These are phyloP conservation scores for Apeltes quadracus DNA, from an alignment of 2,113 vertebrate genomes.

Conservation along the genomic window DNA sequence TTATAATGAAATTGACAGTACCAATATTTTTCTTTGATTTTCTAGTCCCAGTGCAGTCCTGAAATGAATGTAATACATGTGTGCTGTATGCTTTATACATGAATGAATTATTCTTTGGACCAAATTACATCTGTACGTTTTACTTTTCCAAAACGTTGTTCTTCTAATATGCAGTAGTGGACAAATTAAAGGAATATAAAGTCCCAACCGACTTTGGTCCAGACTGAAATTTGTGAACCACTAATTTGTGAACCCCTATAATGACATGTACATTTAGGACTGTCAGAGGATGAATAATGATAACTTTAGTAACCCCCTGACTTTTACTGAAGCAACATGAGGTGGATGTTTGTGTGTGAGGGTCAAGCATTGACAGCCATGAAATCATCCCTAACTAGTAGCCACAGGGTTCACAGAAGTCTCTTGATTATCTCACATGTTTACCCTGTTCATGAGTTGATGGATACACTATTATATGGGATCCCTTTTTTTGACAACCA, in stretches of 20 bases:
- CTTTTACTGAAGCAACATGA: not conserved
- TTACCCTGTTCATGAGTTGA: not conserved
- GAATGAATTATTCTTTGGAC: too few species aligned
- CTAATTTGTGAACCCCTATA: not conserved
- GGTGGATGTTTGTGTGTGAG: not conserved
- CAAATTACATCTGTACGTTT: too few species aligned
- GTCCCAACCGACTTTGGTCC: not conserved
- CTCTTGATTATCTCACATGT: not conserved
- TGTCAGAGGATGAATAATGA: not conserved
- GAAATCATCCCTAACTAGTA: not conserved
- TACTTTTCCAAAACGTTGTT: too few species aligned
- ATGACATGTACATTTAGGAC: not conserved
- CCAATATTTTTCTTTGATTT: too few species aligned
- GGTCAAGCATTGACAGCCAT: not conserved
- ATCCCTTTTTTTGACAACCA: not conserved
- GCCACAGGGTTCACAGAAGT: not conserved
- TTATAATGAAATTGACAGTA: too few species aligned
- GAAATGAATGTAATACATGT: not conserved
- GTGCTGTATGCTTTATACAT: not conserved
- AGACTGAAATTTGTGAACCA: too few species aligned
- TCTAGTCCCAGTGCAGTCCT: too few species aligned
- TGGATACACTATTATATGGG: not conserved
- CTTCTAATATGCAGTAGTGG: not conserved
- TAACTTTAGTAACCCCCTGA: not conserved
- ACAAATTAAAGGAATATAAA: not conserved